These are phyloP conservation scores for Micromussa lordhowensis DNA, from an alignment of 92 coral and sea anemone species.

Conservation along the genomic window DNA sequence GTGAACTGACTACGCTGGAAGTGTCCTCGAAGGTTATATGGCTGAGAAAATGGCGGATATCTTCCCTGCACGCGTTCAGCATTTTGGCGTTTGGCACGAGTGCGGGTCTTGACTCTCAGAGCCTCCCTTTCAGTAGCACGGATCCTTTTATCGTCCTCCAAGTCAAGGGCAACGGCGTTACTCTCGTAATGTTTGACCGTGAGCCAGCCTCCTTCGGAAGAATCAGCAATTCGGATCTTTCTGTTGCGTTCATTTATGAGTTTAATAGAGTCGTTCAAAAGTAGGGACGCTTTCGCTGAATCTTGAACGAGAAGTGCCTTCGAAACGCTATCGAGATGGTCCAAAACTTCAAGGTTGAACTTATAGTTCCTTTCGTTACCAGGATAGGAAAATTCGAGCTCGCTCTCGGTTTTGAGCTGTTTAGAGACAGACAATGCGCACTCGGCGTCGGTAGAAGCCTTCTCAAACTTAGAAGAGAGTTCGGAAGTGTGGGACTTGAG, in stretches of 20 bases:
- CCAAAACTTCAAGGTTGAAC: not conserved
- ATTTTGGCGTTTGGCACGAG: not conserved
- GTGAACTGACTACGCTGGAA: conserved; percentile 1
- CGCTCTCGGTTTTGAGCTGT: conserved; percentile 1
- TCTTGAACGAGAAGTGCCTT: not conserved
- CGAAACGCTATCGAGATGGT: not conserved
- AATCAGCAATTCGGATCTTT: conserved; percentile 32
- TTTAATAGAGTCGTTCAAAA: not conserved
- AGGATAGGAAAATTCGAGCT: not conserved
- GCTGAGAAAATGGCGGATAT: conserved; percentile 1
- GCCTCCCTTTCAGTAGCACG: conserved; percentile 42
- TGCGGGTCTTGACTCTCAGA: not conserved
- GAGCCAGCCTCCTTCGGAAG: conserved; percentile 63
- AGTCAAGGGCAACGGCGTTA: conserved; percentile 32
- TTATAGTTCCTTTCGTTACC: not conserved
- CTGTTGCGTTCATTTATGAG: not conserved
- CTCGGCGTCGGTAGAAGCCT: not conserved
- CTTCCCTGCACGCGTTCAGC: no score
- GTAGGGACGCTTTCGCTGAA: not conserved
- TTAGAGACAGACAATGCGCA: not conserved
- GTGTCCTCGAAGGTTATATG: not conserved
- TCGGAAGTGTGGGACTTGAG: not conserved
- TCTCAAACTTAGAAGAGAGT: no score
- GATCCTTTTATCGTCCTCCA: conserved; percentile 32
- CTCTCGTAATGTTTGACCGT: conserved; percentile 53